phyloP scores from a whole-genome alignment of 2,888 invertebrate genomes.

The Trichopria drosophilae region DNA sequence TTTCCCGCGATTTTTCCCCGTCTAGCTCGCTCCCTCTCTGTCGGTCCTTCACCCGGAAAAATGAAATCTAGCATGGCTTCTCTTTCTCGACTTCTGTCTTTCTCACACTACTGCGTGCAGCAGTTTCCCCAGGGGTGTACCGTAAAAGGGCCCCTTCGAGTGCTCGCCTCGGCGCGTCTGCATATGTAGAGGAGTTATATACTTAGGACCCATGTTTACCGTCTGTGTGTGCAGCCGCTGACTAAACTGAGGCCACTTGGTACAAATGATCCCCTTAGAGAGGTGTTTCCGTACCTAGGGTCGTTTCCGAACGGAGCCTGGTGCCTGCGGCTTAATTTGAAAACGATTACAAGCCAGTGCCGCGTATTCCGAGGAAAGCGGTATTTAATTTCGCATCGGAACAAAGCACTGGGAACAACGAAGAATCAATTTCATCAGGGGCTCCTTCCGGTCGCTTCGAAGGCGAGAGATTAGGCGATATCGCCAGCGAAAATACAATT shows the following conservation, averaged over 20 bases:
- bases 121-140: conserved; percentile 51
- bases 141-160: conserved; percentile 45
- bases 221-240: conserved; percentile 1
- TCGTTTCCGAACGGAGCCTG: conserved; percentile 14
- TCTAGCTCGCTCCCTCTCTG: conserved; percentile 5
- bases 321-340: conserved; percentile 12
- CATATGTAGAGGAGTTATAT: too few relatives aligned
- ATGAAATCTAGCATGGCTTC: too few relatives aligned
- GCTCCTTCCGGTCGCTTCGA: too few relatives aligned
- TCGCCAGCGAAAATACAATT: conserved; percentile 26
- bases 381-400: conserved; percentile 16
- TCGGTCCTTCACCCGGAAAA: conserved; percentile 3
- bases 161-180: not conserved
- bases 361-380: too few relatives aligned
- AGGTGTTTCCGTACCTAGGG: conserved; percentile 8
- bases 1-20: conserved; percentile 6
- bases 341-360: not conserved
- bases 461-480: too few relatives aligned
- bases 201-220: too few relatives aligned
- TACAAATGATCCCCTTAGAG: conserved; percentile 25
- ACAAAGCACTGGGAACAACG: conserved; percentile 13
- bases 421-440: conserved; percentile 29
- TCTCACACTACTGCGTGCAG: conserved; percentile 20
- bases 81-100: conserved; percentile 28
- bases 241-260: conserved; percentile 22